phyloP scores from a whole-genome alignment of 2,797 vertebrate genomes.

The Leptoclinus maculatus region DNA sequence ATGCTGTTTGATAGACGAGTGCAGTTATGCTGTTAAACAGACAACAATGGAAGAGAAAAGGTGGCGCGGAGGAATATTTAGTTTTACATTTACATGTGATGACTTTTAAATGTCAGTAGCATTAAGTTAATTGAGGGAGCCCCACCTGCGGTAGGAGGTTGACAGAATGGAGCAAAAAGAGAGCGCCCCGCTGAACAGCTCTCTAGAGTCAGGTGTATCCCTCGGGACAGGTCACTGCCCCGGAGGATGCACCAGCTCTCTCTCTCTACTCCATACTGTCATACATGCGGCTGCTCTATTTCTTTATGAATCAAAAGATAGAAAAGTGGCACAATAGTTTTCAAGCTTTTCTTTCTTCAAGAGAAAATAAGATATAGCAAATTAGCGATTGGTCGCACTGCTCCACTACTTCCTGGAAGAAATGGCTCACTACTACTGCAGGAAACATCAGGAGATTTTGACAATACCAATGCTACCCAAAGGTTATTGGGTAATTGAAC shows the following conservation, averaged over 20 bases:
- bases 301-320: background rate
- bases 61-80: background rate
- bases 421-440: background rate
- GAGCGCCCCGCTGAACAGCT: background rate
- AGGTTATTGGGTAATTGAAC: background rate
- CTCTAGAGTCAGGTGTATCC: background rate
- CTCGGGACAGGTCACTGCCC: background rate
- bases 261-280: background rate
- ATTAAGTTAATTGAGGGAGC: background rate
- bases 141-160: background rate
- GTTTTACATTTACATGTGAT: conserved; percentile 4
- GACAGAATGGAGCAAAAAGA: background rate
- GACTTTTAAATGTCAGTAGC: conserved; percentile 15
- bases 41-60: background rate
- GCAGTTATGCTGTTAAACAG: background rate
- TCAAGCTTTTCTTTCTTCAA: background rate
- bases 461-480: background rate
- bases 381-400: background rate
- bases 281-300: background rate
- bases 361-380: background rate
- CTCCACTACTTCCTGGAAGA: background rate
- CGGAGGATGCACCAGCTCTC: background rate
- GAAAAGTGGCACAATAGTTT: background rate
- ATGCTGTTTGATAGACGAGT: background rate
- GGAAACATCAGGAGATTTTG: background rate